These are phyloP conservation scores for Phylloscopus collybita DNA, from an alignment of 2,797 vertebrate species.

Conservation along the genomic window DNA sequence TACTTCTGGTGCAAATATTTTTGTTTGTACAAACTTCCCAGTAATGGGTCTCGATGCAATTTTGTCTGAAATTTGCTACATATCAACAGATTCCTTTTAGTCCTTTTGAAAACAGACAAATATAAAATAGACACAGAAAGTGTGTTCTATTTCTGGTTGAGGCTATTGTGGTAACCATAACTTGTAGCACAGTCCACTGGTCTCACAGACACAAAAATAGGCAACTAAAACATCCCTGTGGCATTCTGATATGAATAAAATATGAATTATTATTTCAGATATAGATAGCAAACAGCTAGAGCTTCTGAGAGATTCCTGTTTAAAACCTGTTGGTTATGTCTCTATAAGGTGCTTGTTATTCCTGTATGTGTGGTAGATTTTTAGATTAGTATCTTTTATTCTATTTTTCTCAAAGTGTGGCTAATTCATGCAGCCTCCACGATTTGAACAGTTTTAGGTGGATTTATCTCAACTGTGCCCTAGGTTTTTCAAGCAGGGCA, in stretches of 20 bases:
- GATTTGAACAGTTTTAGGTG: background rate
- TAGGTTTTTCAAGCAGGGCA: background rate
- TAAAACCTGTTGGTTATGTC: background rate
- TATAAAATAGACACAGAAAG: background rate
- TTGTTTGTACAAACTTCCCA: background rate
- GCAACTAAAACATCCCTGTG: background rate
- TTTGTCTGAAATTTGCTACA: background rate
- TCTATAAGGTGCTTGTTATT: background rate
- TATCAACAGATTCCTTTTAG: background rate
- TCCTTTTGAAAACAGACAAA: background rate
- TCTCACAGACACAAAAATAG: background rate
- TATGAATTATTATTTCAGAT: background rate
- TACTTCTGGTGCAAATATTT: background rate
- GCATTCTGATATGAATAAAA: background rate
- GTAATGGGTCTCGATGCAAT: background rate
- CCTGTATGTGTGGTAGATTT: background rate
- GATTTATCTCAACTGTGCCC: background rate
- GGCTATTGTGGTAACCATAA: background rate
- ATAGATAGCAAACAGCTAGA: background rate
- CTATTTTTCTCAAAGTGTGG: background rate
- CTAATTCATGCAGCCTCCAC: background rate
- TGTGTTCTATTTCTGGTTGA: background rate
- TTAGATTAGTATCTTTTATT: background rate
- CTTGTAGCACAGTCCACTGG: background rate
- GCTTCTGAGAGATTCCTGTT: background rate